Evolutionary conservation across 2,113 vertebrate genomes (phyloP).

Genomic region (Nibea albiflora): DNA sequence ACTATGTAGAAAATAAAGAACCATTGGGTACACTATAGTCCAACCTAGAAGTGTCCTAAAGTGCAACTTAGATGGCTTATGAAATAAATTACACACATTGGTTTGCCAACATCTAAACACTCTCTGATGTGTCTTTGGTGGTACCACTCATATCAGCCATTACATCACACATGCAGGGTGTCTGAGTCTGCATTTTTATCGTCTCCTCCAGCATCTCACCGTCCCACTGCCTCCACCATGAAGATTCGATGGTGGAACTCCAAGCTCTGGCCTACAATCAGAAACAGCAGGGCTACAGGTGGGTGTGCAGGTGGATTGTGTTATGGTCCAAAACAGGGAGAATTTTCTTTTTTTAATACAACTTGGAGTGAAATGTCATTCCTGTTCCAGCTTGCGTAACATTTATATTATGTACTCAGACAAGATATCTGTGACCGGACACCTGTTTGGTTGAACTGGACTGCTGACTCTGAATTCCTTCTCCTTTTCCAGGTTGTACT

Average conservation of each 20-base stretch:
- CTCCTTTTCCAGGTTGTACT: slow-evolving; percentile 87
- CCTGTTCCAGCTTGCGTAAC: background rate
- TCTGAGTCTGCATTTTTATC: background rate
- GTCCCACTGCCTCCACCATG: slow-evolving; percentile 92
- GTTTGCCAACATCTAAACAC: background rate
- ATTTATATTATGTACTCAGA: too few species aligned
- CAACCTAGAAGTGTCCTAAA: background rate
- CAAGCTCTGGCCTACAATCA: slow-evolving; percentile 85
- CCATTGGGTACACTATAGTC: background rate
- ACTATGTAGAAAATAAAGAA: background rate
- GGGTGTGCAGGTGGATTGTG: background rate
- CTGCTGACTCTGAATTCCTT: background rate
- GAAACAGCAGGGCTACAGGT: slow-evolving; percentile 81
- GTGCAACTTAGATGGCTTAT: background rate
- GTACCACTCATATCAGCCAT: background rate
- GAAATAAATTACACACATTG: background rate
- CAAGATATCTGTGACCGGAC: background rate
- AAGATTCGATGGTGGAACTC: slow-evolving; percentile 88
- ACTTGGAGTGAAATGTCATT: background rate
- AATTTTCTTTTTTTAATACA: background rate
- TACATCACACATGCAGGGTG: background rate
- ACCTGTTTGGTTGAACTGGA: background rate
- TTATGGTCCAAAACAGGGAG: background rate
- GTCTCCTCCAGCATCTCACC: slow-evolving; percentile 82
- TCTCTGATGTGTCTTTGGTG: background rate